phyloP scores from a whole-genome alignment of 1,140 invertebrate genomes.

The Hermetia illucens region DNA sequence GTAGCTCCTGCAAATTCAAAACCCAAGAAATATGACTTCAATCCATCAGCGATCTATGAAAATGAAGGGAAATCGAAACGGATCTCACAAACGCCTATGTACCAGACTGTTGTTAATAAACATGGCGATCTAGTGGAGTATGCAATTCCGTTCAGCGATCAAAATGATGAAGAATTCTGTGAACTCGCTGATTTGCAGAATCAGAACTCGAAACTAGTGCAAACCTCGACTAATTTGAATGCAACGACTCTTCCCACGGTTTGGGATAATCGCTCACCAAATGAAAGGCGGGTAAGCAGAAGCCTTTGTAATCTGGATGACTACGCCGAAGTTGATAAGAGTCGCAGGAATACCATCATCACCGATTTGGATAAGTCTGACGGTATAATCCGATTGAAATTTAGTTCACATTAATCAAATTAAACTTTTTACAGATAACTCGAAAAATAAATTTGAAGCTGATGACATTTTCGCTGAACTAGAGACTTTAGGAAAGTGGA shows the following conservation, averaged over 20 bases:
- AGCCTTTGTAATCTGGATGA: too few species aligned
- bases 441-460: background rate
- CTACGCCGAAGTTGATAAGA: background rate
- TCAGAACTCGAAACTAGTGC: background rate
- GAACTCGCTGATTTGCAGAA: background rate
- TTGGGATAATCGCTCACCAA: background rate
- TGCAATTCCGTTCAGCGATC: conserved; percentile 6
- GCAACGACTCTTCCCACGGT: background rate
- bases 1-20: too few species aligned
- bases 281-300: too few species aligned
- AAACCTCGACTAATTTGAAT: background rate
- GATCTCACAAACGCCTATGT: too few species aligned
- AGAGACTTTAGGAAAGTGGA: background rate
- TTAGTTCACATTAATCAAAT: too few species aligned
- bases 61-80: too few species aligned
- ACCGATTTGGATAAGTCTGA: conserved; percentile 6
- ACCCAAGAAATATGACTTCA: too few species aligned
- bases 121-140: conserved; percentile 7
- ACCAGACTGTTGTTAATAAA: conserved; percentile 6
- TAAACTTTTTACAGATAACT: too few species aligned
- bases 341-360: background rate
- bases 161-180: background rate
- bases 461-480: background rate
- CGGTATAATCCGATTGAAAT: too few species aligned
- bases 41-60: too few species aligned